These are phyloP conservation scores for Ichneumoninae sp. DNA, from an alignment of 2,888 invertebrate species.

Conservation along the genomic window DNA sequence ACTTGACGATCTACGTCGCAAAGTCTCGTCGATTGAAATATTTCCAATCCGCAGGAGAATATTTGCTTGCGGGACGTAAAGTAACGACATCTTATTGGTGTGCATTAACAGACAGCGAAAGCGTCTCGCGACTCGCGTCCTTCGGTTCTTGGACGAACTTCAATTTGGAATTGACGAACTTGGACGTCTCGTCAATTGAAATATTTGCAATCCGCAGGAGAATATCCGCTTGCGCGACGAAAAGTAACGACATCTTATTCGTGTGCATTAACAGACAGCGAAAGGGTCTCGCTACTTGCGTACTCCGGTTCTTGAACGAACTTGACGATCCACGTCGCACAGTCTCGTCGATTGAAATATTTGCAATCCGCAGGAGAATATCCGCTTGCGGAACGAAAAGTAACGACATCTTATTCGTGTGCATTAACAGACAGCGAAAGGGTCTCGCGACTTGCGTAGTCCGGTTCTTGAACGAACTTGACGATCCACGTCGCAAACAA, in stretches of 20 bases:
- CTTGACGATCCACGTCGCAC: slow-evolving; percentile 74
- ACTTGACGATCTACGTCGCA: slow-evolving; percentile 76
- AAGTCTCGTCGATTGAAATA: background rate
- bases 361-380: background rate
- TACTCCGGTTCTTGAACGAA: slow-evolving; percentile 74
- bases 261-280: background rate
- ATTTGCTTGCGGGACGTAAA: background rate
- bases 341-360: background rate
- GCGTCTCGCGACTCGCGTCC: too few relatives aligned
- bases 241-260: background rate
- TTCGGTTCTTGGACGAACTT: too few relatives aligned
- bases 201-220: too few relatives aligned
- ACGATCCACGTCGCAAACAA: slow-evolving; percentile 61
- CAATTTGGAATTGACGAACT: too few relatives aligned
- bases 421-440: background rate
- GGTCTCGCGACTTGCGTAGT: background rate
- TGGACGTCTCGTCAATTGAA: too few relatives aligned
- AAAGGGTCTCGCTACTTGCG: background rate
- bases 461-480: slow-evolving; percentile 79
- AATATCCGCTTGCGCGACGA: too few relatives aligned
- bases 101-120: too few relatives aligned
- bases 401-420: background rate
- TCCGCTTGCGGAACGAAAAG: background rate
- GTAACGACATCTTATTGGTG: background rate
- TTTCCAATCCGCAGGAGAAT: background rate